These are phyloP conservation scores for Spheniscus humboldti DNA, from an alignment of 2,797 vertebrate genomes.

Conservation along the genomic window DNA sequence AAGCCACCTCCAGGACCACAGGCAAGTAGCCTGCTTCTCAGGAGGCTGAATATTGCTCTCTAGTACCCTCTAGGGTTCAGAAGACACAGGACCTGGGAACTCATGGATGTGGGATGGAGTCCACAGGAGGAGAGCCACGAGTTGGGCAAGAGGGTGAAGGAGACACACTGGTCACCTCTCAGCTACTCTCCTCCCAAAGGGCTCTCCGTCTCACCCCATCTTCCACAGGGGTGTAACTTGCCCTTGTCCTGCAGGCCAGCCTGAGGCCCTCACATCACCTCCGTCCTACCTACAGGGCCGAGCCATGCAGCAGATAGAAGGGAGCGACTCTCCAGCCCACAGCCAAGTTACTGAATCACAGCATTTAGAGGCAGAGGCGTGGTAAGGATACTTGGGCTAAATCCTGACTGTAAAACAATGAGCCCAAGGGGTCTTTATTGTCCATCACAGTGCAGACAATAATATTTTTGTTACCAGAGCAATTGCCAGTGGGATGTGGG, in stretches of 20 bases:
- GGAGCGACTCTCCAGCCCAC: background rate
- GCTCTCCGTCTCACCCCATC: background rate
- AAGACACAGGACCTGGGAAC: conserved; percentile 13
- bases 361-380: conserved; percentile 22
- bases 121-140: background rate
- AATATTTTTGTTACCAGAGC: conserved; percentile 67
- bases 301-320: background rate
- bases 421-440: conserved; percentile 53
- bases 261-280: background rate
- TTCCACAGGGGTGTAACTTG: background rate
- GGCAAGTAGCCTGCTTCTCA: background rate
- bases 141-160: background rate
- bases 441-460: conserved; percentile 48
- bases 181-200: background rate
- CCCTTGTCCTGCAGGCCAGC: background rate
- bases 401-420: conserved; percentile 30
- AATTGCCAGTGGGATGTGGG: conserved; percentile 46
- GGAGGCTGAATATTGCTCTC: conserved; percentile 68
- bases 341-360: conserved; percentile 45
- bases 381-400: conserved; percentile 12
- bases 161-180: background rate
- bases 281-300: conserved; percentile 6
- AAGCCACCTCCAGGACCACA: background rate
- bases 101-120: background rate
- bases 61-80: conserved; percentile 73